These are phyloP conservation scores for Ectemnius lituratus DNA, from an alignment of 2,888 invertebrate genomes.

Conservation along the genomic window DNA sequence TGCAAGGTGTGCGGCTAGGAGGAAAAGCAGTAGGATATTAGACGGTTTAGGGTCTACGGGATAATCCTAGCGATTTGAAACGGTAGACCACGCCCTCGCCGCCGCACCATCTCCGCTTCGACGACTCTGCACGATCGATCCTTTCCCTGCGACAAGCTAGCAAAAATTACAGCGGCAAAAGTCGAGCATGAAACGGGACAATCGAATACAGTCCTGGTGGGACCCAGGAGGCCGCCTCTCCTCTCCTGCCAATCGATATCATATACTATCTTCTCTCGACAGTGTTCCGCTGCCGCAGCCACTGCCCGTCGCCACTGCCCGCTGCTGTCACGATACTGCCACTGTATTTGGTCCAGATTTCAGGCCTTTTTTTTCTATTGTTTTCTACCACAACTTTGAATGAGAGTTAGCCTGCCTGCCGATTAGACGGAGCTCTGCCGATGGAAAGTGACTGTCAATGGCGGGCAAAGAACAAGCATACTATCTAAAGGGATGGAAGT, in stretches of 20 bases:
- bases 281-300: too few species aligned
- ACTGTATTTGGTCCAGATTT: too few species aligned
- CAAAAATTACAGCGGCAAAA: slow-evolving; percentile 57
- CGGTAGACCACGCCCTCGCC: slow-evolving; percentile 60
- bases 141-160: slow-evolving; percentile 52
- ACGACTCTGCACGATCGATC: slow-evolving; percentile 56
- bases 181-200: slow-evolving; percentile 56
- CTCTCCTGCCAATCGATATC: slow-evolving; percentile 56
- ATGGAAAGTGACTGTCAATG: too few species aligned
- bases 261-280: slow-evolving; percentile 23
- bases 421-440: too few species aligned
- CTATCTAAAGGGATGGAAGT: too few species aligned
- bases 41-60: slow-evolving; percentile 36
- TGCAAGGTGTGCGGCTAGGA: background rate
- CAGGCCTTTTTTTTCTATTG: too few species aligned
- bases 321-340: too few species aligned
- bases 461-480: too few species aligned
- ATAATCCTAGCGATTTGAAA: slow-evolving; percentile 44
- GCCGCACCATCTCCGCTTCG: slow-evolving; percentile 54
- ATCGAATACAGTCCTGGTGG: slow-evolving; percentile 57
- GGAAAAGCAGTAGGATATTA: slow-evolving; percentile 27
- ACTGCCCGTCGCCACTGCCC: too few species aligned
- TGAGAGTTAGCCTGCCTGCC: too few species aligned
- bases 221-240: slow-evolving; percentile 46
- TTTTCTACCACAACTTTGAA: too few species aligned